phyloP scores from a whole-genome alignment of 2,797 vertebrate genomes.

The Masticophis lateralis region DNA sequence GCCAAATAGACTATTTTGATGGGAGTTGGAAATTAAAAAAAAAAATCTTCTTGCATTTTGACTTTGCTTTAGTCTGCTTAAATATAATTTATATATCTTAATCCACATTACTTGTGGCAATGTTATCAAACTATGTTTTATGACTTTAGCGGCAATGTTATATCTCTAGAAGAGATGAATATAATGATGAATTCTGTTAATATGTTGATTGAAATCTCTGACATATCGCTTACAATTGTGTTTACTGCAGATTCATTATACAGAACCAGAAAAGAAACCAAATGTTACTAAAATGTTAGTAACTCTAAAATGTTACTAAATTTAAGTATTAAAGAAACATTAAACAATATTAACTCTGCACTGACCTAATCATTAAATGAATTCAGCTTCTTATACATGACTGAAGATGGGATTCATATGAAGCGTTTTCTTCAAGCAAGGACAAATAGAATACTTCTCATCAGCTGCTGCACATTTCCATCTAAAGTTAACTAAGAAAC shows the following conservation, averaged over 20 bases:
- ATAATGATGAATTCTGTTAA: not conserved
- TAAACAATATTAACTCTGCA: not conserved
- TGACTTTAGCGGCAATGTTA: not conserved
- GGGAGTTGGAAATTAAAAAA: not conserved
- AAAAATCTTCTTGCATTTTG: not conserved
- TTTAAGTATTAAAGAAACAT: not conserved
- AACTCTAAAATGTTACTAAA: not conserved
- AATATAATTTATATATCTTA: not conserved
- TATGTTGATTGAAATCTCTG: slow-evolving; percentile 17
- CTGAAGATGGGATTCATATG: not conserved
- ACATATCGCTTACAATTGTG: not conserved
- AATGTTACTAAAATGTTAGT: not conserved
- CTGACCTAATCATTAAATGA: not conserved
- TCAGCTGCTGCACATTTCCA: slow-evolving; percentile 23
- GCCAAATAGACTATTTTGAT: not conserved
- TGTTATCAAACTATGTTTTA: not conserved
- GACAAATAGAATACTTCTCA: slow-evolving; percentile 27
- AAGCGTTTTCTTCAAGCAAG: not conserved
- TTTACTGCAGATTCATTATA: not conserved
- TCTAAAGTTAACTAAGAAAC: slow-evolving; percentile 51
- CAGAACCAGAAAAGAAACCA: not conserved
- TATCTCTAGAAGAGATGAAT: not conserved
- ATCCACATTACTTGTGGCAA: not conserved
- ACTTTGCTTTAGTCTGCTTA: not conserved
- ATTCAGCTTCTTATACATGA: slow-evolving; percentile 5